These are phyloP conservation scores for Arizona elegans DNA, from an alignment of 2,113 vertebrate genomes.

Conservation along the genomic window DNA sequence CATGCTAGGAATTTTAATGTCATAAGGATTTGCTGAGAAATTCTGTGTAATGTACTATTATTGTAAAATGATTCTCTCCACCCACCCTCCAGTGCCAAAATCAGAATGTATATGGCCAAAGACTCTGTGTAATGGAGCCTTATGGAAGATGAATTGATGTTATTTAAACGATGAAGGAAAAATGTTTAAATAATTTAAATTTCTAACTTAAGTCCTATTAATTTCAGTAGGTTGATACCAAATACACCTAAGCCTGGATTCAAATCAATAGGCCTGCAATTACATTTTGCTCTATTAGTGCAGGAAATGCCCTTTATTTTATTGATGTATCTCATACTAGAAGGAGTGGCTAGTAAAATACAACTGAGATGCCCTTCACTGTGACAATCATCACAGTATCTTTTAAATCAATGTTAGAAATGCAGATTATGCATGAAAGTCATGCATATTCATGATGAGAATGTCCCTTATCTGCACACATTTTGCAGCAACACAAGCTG, in stretches of 20 bases:
- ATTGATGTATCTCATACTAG: neutral
- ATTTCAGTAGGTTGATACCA: neutral
- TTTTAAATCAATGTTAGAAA: neutral
- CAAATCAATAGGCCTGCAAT: neutral
- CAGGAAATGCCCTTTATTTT: neutral
- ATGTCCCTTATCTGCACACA: neutral
- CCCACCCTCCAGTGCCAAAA: neutral
- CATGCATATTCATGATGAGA: neutral
- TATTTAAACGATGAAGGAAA: neutral
- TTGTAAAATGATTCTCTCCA: neutral
- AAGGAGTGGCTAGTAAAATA: neutral
- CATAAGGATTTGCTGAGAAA: neutral
- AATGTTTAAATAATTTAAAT: neutral
- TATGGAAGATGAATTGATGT: neutral
- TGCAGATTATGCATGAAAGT: neutral
- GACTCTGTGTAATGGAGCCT: neutral
- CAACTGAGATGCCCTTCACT: neutral
- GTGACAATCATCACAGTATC: neutral
- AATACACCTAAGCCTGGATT: neutral
- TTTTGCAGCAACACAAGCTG: neutral
- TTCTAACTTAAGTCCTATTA: neutral
- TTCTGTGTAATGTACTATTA: neutral
- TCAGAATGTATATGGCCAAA: neutral
- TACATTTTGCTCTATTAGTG: neutral
- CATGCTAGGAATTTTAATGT: conserved; percentile 1